phyloP scores from a whole-genome alignment of 2,113 vertebrate species.

The Tringa solitaria region DNA sequence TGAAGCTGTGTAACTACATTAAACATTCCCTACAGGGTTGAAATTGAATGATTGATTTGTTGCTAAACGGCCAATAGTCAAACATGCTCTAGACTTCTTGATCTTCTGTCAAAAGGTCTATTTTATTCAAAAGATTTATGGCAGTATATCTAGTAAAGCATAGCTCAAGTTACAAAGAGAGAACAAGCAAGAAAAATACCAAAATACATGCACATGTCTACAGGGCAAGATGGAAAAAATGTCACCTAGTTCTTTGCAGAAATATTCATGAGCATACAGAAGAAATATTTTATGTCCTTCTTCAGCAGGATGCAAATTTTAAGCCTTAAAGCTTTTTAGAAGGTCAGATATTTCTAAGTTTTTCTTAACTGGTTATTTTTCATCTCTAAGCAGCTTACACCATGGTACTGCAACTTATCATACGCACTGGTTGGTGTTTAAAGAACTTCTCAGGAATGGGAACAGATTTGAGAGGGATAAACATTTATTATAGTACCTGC shows the following conservation, averaged over 20 bases:
- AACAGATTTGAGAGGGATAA: background rate
- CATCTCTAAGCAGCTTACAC: background rate
- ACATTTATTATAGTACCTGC: background rate
- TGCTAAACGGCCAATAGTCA: conserved; percentile 3
- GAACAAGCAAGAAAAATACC: background rate
- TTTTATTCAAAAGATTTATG: conserved; percentile 23
- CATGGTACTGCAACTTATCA: background rate
- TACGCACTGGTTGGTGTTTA: background rate
- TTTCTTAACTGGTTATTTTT: background rate
- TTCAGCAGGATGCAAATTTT: background rate
- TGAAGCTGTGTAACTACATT: background rate
- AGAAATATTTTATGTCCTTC: background rate
- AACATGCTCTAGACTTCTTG: background rate
- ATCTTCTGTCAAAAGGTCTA: conserved; percentile 37
- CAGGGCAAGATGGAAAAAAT: background rate
- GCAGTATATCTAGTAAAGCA: background rate
- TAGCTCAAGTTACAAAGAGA: background rate
- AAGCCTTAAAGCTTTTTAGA: background rate
- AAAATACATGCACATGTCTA: background rate
- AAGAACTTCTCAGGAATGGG: background rate
- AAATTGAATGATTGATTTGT: conserved; percentile 36
- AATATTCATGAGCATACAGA: background rate
- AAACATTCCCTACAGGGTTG: background rate
- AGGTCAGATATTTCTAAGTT: background rate
- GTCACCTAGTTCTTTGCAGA: background rate